Evolutionary conservation across 2,113 vertebrate genomes (phyloP).

Genomic region (Tapirus terrestris): DNA sequence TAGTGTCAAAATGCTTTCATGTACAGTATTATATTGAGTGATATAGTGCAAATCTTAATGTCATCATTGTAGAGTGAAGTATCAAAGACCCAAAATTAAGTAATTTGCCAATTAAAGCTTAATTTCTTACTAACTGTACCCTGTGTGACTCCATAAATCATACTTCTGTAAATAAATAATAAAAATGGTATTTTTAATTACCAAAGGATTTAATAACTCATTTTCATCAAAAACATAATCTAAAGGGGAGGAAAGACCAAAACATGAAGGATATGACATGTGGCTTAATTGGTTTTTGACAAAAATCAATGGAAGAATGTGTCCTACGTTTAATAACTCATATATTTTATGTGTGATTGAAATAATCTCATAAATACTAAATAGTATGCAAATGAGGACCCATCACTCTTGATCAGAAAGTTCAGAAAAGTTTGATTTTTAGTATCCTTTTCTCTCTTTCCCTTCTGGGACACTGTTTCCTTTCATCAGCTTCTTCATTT

Average conservation of each 20-base stretch:
- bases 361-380: neutral
- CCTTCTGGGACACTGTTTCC: neutral
- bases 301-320: neutral
- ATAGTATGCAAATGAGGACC: neutral
- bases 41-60: neutral
- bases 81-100: neutral
- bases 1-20: neutral
- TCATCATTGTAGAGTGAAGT: neutral
- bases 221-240: neutral
- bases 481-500: neutral
- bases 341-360: neutral
- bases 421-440: neutral
- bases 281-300: neutral
- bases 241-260: neutral
- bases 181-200: neutral
- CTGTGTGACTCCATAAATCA: neutral
- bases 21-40: neutral
- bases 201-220: neutral
- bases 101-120: neutral
- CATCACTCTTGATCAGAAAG: neutral
- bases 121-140: neutral
- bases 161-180: conserved; percentile 15
- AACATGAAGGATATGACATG: neutral
- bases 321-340: neutral
- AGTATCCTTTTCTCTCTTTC: neutral